Evolutionary conservation across 2,113 vertebrate species (phyloP), one percentile per base, ranked within the genome.

Genomic region (Turnix velox): DNA sequence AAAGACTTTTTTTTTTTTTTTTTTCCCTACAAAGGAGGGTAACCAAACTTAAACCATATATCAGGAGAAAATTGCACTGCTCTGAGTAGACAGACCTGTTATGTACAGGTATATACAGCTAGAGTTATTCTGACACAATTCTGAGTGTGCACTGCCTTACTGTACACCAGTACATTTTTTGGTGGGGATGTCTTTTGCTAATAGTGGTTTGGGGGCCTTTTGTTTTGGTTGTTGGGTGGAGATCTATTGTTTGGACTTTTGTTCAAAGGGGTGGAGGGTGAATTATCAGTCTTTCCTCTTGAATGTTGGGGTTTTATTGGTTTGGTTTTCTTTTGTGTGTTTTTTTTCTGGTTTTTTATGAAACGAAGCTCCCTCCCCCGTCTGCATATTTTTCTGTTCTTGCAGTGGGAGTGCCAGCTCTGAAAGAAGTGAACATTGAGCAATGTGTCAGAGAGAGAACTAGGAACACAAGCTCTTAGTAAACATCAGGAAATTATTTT

Each of bases 401-500:
- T 77, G 46, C 65, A 84, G 55, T 2, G 4, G 49, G 25, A 66
- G 15, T 49, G 35, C n/a, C 69, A 72, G 55, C 9, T 40, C 49
- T 9, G 12, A 91, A 72, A 80, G 76, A 83, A 84, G n/a, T 1
- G 1, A 80, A 68, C 14, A 5, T 49, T 89, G 81, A 91, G 90
- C 92, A 94, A 88, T 0, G 12, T 43, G 28, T 25, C 86, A 63
- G 72, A 84, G 63, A 69, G 37, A 86, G 37, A 85, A 90, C 62
- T 83, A 61, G 73, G 69, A 84, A 54, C 43, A 43, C 14, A 8
- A 31, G 43, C 75, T 74, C 18, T 75, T 39, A 45, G 67, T n/a
- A 65, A 90, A 88, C 80, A 91, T 81, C 69, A 86, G 73, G 54
- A 93, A 95, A 80, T 59, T 3, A 79, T 88, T 83, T 82, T 63